phyloP scores from a whole-genome alignment of 2,888 invertebrate genomes.

The Papilio demoleus region DNA sequence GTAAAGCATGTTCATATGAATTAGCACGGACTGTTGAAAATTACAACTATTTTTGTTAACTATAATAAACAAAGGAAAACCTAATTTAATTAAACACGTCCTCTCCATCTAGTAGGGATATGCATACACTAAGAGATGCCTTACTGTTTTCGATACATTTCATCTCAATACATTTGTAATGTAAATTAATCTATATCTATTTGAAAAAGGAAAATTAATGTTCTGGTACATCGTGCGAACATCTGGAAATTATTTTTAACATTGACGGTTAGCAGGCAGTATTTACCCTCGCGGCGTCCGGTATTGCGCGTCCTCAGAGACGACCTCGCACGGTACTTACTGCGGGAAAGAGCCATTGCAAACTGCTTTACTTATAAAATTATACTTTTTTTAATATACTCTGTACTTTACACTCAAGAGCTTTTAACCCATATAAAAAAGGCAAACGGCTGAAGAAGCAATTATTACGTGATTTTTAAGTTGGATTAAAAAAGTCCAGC shows the following conservation, averaged over 20 bases:
- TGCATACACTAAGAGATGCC: background rate
- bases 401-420: background rate
- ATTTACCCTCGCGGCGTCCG: slow-evolving; percentile 14
- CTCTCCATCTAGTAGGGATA: background rate
- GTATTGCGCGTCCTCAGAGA: slow-evolving; percentile 20
- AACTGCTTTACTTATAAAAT: slow-evolving; percentile 14
- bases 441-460: background rate
- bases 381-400: background rate
- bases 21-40: background rate
- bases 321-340: slow-evolving; percentile 24
- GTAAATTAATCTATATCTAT: too few relatives aligned
- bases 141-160: too few relatives aligned
- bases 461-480: background rate
- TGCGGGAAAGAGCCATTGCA: slow-evolving; percentile 3
- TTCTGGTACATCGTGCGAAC: background rate
- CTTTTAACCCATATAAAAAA: slow-evolving; percentile 9
- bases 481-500: background rate
- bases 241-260: slow-evolving; percentile 29
- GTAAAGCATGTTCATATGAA: slow-evolving; percentile 13
- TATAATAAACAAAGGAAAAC: background rate
- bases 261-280: slow-evolving; percentile 1
- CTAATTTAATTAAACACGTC: background rate
- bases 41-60: background rate
- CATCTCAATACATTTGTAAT: too few relatives aligned
- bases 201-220: background rate